Base-by-base conservation (phyloP, 2,797 vertebrate species). In the Mormyrops attenuatus region DNA sequence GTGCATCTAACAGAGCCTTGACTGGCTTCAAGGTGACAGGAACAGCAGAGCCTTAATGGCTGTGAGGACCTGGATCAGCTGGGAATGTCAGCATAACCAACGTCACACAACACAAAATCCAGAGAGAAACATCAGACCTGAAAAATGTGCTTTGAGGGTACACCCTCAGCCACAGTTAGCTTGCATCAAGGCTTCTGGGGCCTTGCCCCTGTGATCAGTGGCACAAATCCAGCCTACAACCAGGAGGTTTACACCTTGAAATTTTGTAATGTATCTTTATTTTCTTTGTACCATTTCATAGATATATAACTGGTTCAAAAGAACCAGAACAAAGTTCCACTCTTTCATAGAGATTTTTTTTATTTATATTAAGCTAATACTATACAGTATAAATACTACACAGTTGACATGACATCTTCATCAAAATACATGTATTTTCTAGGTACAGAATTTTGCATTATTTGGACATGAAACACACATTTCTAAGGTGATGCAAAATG, bases 1-100 rank as follows among this genome's bases (percentile, higher is more conserved):
- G 93, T 92, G 92, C 91, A 94, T 93, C 94, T 94, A 92, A 92
- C 88, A 94, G 69, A 88, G 90, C 90, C 90, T 93, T 92, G 94
- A 94, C 93, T 88, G 80, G 89, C 92, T 91, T 92, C 91, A 77
- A 93, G 93, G 92, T 92, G 91, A 89, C 88, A 93, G 92, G 92
- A 93, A 53, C 82, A 86, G 44, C 87, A 91, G 92, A 88, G 91
- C 90, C 91, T 69, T 92, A 82, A 84, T 89, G 91, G 92, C 90
- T 93, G 90, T 86, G 90, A 92, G 91, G 55, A 87, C 44, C 90
- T 90, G 93, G 94, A 94, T 93, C 90, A 93, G 90, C 91, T 89
- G 91, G 94, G 93, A 88, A 89, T 93, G 92, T 90, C 89, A 80
- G 63, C 34, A 77, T 69, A 82, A 80, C 30, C 47, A 22, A 4